Evolutionary conservation across 2,888 invertebrate genomes (phyloP).

Genomic region (Gymnoscelis rufifasciata): DNA sequence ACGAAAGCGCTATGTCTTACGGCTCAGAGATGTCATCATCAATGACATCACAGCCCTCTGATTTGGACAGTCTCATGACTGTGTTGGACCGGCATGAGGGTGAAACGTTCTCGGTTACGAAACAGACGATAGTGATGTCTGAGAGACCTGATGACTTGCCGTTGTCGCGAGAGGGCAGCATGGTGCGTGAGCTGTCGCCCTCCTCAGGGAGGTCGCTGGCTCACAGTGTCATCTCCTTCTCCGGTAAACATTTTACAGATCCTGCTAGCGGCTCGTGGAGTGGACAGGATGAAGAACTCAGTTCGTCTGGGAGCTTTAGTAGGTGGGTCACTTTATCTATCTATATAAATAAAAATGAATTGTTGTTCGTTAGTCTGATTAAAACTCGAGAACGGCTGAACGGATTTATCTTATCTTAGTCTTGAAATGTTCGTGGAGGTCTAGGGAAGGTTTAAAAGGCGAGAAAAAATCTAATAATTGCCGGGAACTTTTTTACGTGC

Average conservation of each 20-base stretch:
- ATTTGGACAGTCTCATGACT: constrained; percentile 72
- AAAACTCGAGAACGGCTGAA: too few species aligned
- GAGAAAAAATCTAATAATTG: too few species aligned
- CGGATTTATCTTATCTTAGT: too few species aligned
- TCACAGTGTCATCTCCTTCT: constrained; percentile 67
- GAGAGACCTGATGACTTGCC: constrained; percentile 70
- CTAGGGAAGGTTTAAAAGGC: too few species aligned
- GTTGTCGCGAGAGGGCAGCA: constrained; percentile 63
- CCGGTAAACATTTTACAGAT: constrained; percentile 78
- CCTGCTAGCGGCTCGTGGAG: constrained; percentile 78
- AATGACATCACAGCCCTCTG: constrained; percentile 72
- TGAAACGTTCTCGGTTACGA: constrained; percentile 66
- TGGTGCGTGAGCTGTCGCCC: constrained; percentile 71
- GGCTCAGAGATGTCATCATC: constrained; percentile 76
- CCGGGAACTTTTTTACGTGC: too few species aligned
- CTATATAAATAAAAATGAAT: too few species aligned
- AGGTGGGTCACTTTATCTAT: constrained; percentile 42
- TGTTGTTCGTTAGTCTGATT: too few species aligned
- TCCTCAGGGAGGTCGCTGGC: constrained; percentile 73
- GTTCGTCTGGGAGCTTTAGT: constrained; percentile 75
- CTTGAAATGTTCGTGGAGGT: too few species aligned
- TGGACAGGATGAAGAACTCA: constrained; percentile 74
- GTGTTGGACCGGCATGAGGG: constrained; percentile 70
- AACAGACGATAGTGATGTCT: constrained; percentile 54
- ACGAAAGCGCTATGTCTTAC: constrained; percentile 63